A percentile compares a stretch with the other conserved stretches of the same genome.
Conservation (phyloP, 2,888 invertebrate genomes). For the Platyscelio sp. region DNA sequence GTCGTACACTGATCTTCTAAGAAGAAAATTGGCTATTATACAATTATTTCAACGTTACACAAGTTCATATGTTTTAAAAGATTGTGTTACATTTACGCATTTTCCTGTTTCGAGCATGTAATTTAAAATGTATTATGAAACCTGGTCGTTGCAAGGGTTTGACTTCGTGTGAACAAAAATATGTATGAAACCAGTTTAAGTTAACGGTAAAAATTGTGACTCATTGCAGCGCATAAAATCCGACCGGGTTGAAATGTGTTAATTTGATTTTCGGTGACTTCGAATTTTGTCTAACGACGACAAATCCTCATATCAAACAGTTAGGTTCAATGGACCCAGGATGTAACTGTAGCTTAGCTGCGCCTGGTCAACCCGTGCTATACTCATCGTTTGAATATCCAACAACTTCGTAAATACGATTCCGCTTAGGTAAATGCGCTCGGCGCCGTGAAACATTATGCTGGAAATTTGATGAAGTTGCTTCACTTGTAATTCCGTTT, state of each 20-base stretch:
- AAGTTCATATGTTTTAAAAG: too few relatives aligned
- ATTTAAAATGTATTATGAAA: too few relatives aligned
- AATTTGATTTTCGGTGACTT: neutral
- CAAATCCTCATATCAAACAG: conserved; percentile 78
- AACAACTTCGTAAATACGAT: conserved; percentile 25
- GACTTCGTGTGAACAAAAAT: conserved; percentile 10
- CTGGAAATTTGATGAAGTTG: conserved; percentile 33
- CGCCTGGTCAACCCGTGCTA: conserved; percentile 38
- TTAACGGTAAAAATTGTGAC: conserved; percentile 23
- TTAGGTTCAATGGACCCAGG: conserved; percentile 81
- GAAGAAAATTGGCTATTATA: too few relatives aligned
- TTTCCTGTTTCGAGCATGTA: too few relatives aligned
- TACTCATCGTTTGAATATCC: conserved; percentile 20
- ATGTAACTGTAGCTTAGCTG: conserved; percentile 60
- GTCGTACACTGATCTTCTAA: neutral
- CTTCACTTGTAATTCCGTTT: conserved; percentile 28
- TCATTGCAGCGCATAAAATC: neutral
- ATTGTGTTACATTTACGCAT: too few relatives aligned
- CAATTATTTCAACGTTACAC: too few relatives aligned
- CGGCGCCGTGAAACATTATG: conserved; percentile 18
- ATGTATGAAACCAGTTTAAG: conserved; percentile 18
- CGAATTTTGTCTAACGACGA: conserved; percentile 62
- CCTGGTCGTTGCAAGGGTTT: too few relatives aligned
- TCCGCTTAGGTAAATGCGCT: conserved; percentile 36
- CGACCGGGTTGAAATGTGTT: neutral